These are phyloP conservation scores for Cryptomyrus ogoouensis DNA, from an alignment of 2,113 vertebrate species.

Conservation along the genomic window DNA sequence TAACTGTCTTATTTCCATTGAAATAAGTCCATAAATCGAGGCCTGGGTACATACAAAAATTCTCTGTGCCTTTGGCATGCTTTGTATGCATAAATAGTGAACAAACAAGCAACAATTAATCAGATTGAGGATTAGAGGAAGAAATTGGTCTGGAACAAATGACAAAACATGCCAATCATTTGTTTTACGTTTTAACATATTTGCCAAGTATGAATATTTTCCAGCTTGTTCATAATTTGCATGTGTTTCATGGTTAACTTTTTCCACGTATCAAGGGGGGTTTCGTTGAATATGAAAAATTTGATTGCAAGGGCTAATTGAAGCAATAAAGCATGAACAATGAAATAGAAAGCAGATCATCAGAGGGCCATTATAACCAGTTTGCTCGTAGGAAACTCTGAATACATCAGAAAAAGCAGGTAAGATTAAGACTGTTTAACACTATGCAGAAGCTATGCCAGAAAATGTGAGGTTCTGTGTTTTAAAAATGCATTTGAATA, in stretches of 20 bases:
- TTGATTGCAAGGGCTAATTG: conserved; percentile 30
- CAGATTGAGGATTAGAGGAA: not conserved
- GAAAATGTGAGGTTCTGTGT: not conserved
- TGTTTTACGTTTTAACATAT: conserved; percentile 24
- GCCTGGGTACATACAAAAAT: not conserved
- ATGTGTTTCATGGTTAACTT: conserved; percentile 27
- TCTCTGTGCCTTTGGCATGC: not conserved
- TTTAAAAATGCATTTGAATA: not conserved
- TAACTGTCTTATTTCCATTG: not conserved
- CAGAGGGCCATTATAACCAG: not conserved
- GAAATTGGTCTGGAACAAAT: conserved; percentile 39
- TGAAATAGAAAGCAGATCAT: not conserved
- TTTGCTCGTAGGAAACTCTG: not conserved
- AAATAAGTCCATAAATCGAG: not conserved
- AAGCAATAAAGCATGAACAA: conserved; percentile 28
- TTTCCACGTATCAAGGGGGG: conserved; percentile 45
- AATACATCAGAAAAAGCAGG: not conserved
- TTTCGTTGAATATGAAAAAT: conserved; percentile 23
- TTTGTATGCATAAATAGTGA: not conserved
- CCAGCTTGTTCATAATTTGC: conserved; percentile 38
- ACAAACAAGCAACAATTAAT: conserved; percentile 2
- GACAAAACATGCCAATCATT: conserved; percentile 15
- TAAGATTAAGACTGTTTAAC: not conserved
- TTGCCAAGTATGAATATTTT: conserved; percentile 45
- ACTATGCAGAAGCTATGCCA: not conserved